Conservation (phyloP, 2,797 vertebrate species). For the Alfaro cultratus region DNA sequence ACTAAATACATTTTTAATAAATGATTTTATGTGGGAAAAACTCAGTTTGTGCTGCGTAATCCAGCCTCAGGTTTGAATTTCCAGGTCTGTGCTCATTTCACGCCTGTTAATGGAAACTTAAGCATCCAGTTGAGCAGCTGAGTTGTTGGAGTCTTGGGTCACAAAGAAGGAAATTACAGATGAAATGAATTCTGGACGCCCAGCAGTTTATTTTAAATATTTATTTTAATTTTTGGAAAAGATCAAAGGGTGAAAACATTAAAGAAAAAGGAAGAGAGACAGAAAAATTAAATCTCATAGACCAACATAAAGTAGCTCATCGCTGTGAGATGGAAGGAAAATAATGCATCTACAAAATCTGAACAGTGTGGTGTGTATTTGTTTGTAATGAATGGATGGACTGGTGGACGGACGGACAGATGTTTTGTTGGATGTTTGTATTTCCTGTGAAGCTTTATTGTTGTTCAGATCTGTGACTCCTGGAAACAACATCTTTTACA, state of each 20-base stretch:
- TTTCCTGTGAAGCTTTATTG: background rate
- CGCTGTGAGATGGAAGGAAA: background rate
- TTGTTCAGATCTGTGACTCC: background rate
- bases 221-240: background rate
- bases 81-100: slow-evolving; percentile 39
- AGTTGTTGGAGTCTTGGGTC: background rate
- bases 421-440: background rate
- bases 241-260: background rate
- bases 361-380: background rate
- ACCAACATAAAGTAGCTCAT: background rate
- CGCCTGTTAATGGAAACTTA: slow-evolving; percentile 15
- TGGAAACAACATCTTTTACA: background rate
- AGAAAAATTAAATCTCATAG: background rate
- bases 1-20: slow-evolving; percentile 9
- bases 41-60: background rate
- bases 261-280: background rate
- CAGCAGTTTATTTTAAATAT: background rate
- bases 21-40: background rate
- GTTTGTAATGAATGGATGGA: background rate
- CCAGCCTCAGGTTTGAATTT: slow-evolving; percentile 23
- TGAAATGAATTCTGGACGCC: background rate
- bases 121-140: background rate
- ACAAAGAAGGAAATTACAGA: slow-evolving; percentile 1
- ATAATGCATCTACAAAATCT: background rate
- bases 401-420: no score